These are phyloP conservation scores for Chaunax sp. DNA, from an alignment of 2,797 vertebrate genomes.

Conservation along the genomic window DNA sequence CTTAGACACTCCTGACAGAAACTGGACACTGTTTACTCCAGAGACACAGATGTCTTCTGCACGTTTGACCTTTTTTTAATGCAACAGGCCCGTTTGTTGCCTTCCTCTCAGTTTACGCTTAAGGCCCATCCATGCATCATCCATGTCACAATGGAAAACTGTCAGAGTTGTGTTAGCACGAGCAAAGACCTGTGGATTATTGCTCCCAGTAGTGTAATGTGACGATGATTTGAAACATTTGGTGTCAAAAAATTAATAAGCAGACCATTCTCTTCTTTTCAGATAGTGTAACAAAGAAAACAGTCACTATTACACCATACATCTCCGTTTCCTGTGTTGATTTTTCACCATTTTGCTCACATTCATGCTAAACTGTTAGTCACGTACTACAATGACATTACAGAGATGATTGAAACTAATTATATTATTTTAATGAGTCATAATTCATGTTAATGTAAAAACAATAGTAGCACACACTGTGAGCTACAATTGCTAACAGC, in stretches of 20 bases:
- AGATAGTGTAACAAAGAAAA: constrained; percentile 10
- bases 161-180: neutral
- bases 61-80: neutral
- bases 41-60: constrained; percentile 1
- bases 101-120: constrained; percentile 25
- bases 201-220: constrained; percentile 5
- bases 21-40: constrained; percentile 3
- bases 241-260: constrained; percentile 41
- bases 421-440: constrained; percentile 6
- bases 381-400: neutral
- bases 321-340: constrained; percentile 28
- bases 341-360: constrained; percentile 29
- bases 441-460: constrained; percentile 14
- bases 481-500: constrained; percentile 5
- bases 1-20: constrained; percentile 8
- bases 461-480: neutral
- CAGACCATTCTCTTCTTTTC: constrained; percentile 23
- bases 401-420: too few relatives aligned
- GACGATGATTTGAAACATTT: constrained; percentile 42
- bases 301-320: neutral
- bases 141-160: neutral
- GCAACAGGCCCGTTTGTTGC: constrained; percentile 23
- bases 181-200: constrained; percentile 17
- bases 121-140: constrained; percentile 21
- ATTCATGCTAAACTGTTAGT: constrained; percentile 11